Conservation (phyloP, 2,113 vertebrate species). For the Platichthys flesus region DNA sequence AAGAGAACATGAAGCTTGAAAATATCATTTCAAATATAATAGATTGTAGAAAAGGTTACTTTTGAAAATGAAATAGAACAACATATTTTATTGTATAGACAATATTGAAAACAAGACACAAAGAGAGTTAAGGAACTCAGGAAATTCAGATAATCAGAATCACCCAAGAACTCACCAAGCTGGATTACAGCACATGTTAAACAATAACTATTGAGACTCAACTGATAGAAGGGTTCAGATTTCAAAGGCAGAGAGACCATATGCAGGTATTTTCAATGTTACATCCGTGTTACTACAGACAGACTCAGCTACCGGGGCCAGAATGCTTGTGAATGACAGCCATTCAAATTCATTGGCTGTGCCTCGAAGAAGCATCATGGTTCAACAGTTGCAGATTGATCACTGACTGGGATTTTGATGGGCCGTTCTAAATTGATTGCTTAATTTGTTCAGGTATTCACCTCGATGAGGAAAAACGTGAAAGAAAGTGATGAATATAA, state of each 20-base stretch:
- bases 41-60: constrained; percentile 3
- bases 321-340: constrained; percentile 34
- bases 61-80: constrained; percentile 25
- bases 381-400: constrained; percentile 40
- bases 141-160: constrained; percentile 25
- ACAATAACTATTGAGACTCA: constrained; percentile 12
- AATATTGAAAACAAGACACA: constrained; percentile 22
- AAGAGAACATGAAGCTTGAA: constrained; percentile 60
- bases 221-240: constrained; percentile 41
- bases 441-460: constrained; percentile 49
- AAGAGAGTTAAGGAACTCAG: constrained; percentile 7
- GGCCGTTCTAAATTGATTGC: constrained; percentile 44
- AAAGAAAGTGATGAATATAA: neutral
- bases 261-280: constrained; percentile 61
- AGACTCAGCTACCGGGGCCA: constrained; percentile 29
- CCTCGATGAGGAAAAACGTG: constrained; percentile 7
- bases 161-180: constrained; percentile 18
- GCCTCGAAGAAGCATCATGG: constrained; percentile 26
- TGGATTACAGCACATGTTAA: constrained; percentile 36
- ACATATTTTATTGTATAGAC: constrained; percentile 24
- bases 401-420: constrained; percentile 31
- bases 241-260: constrained; percentile 61
- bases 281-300: constrained; percentile 54
- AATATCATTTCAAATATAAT: constrained; percentile 15
- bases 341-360: constrained; percentile 59